Conservation (phyloP, 2,113 vertebrate genomes). For the Larimichthys polyactis region DNA sequence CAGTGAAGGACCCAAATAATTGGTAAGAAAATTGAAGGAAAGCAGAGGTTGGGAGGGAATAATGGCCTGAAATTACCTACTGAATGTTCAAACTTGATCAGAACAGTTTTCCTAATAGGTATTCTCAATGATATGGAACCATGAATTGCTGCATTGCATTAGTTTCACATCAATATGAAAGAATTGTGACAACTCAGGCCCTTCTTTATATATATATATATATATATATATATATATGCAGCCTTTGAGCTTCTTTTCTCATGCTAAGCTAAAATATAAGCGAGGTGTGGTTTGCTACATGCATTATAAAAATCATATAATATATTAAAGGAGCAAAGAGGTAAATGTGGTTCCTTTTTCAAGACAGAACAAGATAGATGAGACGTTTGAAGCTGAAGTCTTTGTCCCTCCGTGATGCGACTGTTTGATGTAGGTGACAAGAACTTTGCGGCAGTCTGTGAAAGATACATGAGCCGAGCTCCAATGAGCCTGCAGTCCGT, state of each 20-base stretch:
- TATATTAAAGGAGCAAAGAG: neutral
- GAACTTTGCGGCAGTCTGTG: conserved; percentile 54
- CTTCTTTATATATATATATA: neutral
- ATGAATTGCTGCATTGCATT: neutral
- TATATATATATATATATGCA: neutral
- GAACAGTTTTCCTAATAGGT: neutral
- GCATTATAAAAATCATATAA: neutral
- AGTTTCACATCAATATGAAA: neutral
- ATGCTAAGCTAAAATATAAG: neutral
- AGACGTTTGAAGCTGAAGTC: conserved; percentile 31
- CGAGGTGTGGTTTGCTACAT: neutral
- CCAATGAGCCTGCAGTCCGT: conserved; percentile 23
- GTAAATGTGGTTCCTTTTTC: neutral
- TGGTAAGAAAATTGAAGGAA: neutral
- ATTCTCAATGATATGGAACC: neutral
- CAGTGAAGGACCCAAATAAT: neutral
- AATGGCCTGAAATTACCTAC: conserved; percentile 1
- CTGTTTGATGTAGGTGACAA: conserved; percentile 38
- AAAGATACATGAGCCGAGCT: conserved; percentile 69
- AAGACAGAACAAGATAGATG: conserved; percentile 1
- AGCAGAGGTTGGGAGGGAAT: neutral
- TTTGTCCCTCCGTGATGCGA: conserved; percentile 30
- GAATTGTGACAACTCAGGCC: neutral
- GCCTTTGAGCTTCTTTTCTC: neutral
- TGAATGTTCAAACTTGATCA: neutral